Evolutionary conservation across 2,113 vertebrate genomes (phyloP).

Genomic region (Gymnarchus niloticus): DNA sequence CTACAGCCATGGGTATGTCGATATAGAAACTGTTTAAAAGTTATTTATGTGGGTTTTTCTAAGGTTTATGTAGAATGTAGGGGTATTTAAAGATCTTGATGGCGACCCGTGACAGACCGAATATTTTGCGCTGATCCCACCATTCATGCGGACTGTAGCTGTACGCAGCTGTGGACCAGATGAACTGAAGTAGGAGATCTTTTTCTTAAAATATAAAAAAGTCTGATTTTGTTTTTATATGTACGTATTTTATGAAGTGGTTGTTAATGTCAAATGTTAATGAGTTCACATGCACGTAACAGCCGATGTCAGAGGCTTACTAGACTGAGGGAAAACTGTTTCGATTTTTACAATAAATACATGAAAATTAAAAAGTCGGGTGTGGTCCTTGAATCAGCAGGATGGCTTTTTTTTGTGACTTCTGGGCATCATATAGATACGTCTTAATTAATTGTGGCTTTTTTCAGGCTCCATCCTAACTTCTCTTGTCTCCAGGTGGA

Average conservation of each 20-base stretch:
- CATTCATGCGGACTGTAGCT: neutral
- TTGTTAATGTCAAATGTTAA: neutral
- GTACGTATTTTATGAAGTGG: neutral
- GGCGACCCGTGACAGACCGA: too few relatives aligned
- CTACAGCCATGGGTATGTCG: neutral
- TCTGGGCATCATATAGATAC: neutral
- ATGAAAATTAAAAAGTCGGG: too few relatives aligned
- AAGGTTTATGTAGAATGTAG: neutral
- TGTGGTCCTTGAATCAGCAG: too few relatives aligned
- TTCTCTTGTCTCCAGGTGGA: too few relatives aligned
- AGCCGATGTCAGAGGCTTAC: neutral
- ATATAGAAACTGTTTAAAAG: neutral
- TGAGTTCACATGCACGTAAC: neutral
- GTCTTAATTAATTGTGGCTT: neutral
- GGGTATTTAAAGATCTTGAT: neutral
- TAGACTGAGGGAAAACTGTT: neutral
- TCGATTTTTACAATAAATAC: constrained; percentile 3
- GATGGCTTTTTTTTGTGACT: neutral
- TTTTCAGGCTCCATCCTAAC: neutral
- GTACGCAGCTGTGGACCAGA: neutral
- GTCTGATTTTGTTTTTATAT: neutral
- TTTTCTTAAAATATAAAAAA: neutral
- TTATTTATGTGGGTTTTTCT: neutral
- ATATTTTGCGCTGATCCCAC: too few relatives aligned
- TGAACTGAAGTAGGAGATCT: neutral